Percentiles rank a stretch among this genome's conserved stretches.
Conservation (phyloP, 2,113 vertebrate species). For the Mustelus asterias region DNA sequence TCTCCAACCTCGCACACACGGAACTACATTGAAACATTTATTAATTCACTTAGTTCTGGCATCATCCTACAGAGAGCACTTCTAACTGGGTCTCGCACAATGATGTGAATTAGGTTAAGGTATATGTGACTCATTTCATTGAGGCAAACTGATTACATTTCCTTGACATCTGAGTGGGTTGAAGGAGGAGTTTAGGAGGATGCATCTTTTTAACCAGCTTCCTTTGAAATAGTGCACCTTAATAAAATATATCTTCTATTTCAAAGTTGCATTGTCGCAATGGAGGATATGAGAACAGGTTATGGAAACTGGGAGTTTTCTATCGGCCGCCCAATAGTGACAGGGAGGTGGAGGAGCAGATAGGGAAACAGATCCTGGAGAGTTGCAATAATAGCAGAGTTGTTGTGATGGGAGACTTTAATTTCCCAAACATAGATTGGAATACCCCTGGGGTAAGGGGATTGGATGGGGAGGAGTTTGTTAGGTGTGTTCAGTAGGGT, state of each 20-base stretch:
- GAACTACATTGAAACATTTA: slow-evolving; percentile 23
- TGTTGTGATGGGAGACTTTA: too few relatives aligned
- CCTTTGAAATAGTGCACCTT: slow-evolving; percentile 9
- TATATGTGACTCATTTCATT: slow-evolving; percentile 1
- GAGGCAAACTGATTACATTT: slow-evolving; percentile 4
- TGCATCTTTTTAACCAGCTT: background rate
- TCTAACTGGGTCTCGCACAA: slow-evolving; percentile 30
- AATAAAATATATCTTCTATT: background rate
- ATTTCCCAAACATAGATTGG: too few relatives aligned
- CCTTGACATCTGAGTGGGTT: background rate
- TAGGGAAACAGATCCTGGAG: too few relatives aligned
- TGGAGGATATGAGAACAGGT: background rate
- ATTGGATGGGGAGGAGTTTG: too few relatives aligned
- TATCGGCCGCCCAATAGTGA: too few relatives aligned
- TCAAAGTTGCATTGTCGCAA: background rate
- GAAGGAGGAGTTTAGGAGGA: background rate
- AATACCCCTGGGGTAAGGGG: too few relatives aligned
- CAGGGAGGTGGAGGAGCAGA: too few relatives aligned
- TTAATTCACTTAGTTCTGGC: slow-evolving; percentile 30
- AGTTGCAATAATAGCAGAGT: too few relatives aligned
- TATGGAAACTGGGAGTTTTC: too few relatives aligned
- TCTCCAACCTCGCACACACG: background rate
- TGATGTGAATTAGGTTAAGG: slow-evolving; percentile 24
- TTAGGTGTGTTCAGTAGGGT: too few relatives aligned
- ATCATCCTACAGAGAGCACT: slow-evolving; percentile 19